Base-by-base conservation (phyloP, 2,113 vertebrate genomes). In the Caretta caretta region DNA sequence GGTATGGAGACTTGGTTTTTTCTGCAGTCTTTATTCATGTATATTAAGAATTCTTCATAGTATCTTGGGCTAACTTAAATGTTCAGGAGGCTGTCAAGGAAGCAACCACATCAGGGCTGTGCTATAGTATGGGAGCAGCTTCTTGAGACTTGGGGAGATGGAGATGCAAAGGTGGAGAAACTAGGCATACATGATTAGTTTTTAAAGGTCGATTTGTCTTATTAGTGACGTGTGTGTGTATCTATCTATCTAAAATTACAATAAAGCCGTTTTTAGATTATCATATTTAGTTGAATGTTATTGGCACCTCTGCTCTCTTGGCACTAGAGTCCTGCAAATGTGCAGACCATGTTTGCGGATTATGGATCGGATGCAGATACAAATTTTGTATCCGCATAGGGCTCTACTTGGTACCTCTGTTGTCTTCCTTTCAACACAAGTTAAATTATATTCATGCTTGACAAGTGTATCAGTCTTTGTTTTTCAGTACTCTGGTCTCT, bases 371-470 rank as follows among this genome's bases (percentile, higher is more conserved):
- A 62, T 31, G 27, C 12, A 31, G 57, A 62, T 62, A 59, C 57
- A 59, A 29, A 59, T 59, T 59, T 59, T 29, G 27, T 27, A 59
- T 59, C 56, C 11, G 5, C 10, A 1, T 29, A 59, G 57, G 5
- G 27, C 27, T 29, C 27, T 59, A 31, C 27, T 62, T 62, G 27
- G 57, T 29, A 31, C 12, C 57, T 62, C 27, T 62, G 56, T 57
- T 25, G 13, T 50, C 56, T 25, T 12, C 53, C 27, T 53, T 5
- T 80, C 2, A 1, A 1, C 79, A 48, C 48, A 1, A n/a, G 83
- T 48, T 65, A 8, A 62, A 25, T 80, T 2, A 0, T 27, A 53
- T 35, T 31, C 1, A 0, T 1, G 2, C 8, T 27, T 12, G 2
- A 3, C 17, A 5, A 1, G 56, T 16, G 3, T 12, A 0, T 0